Conservation (phyloP, 2,888 invertebrate genomes). For the Melinaea menophilus region DNA sequence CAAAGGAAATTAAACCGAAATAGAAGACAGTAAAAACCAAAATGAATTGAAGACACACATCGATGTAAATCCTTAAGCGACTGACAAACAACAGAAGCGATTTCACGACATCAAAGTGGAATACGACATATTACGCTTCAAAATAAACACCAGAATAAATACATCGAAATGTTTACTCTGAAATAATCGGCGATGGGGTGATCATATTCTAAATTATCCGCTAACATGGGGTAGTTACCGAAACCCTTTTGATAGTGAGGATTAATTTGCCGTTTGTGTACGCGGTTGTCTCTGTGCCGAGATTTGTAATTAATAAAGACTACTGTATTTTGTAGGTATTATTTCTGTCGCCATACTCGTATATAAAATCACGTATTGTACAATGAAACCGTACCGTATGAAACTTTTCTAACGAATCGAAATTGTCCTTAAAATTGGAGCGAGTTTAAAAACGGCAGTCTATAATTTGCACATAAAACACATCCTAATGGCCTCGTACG, state of each 20-base stretch:
- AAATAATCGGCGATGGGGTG: constrained; percentile 73
- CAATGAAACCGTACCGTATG: constrained; percentile 32
- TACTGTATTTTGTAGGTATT: constrained; percentile 12
- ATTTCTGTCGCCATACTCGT: background rate
- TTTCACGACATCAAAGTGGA: constrained; percentile 78
- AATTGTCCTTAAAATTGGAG: constrained; percentile 63
- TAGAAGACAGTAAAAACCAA: constrained; percentile 67
- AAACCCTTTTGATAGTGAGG: constrained; percentile 67
- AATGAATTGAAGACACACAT: constrained; percentile 64
- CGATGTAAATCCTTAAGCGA: constrained; percentile 70
- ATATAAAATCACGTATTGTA: constrained; percentile 18
- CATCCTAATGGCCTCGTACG: constrained; percentile 74
- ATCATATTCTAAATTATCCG: constrained; percentile 73
- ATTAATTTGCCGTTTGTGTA: constrained; percentile 69
- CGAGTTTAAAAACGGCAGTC: constrained; percentile 71
- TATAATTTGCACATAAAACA: constrained; percentile 78
- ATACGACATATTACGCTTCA: constrained; percentile 77
- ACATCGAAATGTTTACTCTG: constrained; percentile 74
- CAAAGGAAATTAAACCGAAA: constrained; percentile 69
- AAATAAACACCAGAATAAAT: constrained; percentile 77
- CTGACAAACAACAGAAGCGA: constrained; percentile 77
- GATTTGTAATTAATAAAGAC: constrained; percentile 62
- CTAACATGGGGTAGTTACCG: constrained; percentile 65
- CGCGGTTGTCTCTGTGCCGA: constrained; percentile 48
- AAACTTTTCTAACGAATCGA: constrained; percentile 70